These are phyloP conservation scores for Melipona quadrifasciata DNA, from an alignment of 1,140 invertebrate genomes.

Conservation along the genomic window DNA sequence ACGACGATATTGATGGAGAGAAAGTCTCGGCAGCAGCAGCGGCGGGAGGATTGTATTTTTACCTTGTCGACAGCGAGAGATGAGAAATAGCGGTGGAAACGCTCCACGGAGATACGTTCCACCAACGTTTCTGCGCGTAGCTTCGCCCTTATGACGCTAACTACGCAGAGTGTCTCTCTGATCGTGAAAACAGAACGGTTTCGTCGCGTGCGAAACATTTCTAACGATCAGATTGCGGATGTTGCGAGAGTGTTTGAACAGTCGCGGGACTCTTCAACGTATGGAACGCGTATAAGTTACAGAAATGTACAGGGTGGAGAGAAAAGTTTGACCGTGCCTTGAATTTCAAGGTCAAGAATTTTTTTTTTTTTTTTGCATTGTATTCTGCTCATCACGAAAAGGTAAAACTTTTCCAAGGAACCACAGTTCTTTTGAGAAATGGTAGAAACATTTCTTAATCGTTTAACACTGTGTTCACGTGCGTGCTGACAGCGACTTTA, in stretches of 20 bases:
- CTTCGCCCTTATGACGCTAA: slow-evolving; percentile 34
- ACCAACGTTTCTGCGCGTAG: neutral
- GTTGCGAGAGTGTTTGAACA: too few species aligned
- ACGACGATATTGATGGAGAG: slow-evolving; percentile 24
- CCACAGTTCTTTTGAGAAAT: too few species aligned
- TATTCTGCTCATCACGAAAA: too few species aligned
- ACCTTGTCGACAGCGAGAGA: slow-evolving; percentile 67
- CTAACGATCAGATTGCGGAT: neutral
- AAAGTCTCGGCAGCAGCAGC: slow-evolving; percentile 5
- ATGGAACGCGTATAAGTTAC: neutral
- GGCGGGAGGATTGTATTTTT: slow-evolving; percentile 59
- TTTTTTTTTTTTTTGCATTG: too few species aligned
- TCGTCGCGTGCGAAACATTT: slow-evolving; percentile 11
- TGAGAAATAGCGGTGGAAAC: slow-evolving; percentile 44
- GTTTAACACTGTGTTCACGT: too few species aligned
- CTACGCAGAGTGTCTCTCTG: slow-evolving; percentile 15
- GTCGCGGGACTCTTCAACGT: neutral
- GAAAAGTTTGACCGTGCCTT: too few species aligned
- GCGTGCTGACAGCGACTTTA: too few species aligned
- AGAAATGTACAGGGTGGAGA: neutral
- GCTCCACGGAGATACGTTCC: neutral
- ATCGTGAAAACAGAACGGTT: slow-evolving; percentile 14
- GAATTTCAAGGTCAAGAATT: too few species aligned
- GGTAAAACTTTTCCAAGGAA: too few species aligned
- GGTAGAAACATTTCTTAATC: too few species aligned